These are phyloP conservation scores for Drosophila testacea DNA, from an alignment of 2,888 invertebrate genomes.

Conservation along the genomic window DNA sequence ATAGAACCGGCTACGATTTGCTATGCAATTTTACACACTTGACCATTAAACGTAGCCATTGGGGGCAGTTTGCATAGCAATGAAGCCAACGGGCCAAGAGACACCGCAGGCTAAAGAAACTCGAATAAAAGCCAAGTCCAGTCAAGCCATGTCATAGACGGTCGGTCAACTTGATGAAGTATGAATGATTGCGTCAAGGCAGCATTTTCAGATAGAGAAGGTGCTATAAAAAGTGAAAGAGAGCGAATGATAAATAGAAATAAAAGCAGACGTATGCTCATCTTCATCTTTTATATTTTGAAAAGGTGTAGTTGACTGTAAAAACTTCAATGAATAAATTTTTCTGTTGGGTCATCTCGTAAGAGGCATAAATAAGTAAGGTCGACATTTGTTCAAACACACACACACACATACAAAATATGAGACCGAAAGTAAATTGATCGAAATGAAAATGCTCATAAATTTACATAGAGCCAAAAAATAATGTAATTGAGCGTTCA, in stretches of 20 bases:
- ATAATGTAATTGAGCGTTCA: conserved; percentile 69
- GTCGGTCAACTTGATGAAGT: conserved; percentile 79
- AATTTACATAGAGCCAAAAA: conserved; percentile 66
- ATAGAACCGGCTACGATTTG: conserved; percentile 68
- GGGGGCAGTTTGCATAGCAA: conserved; percentile 82
- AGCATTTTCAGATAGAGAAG: conserved; percentile 24
- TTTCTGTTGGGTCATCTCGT: conserved; percentile 62
- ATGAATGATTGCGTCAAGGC: conserved; percentile 75
- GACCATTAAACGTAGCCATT: conserved; percentile 82
- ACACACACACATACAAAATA: conserved; percentile 24
- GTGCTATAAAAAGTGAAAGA: conserved; percentile 9
- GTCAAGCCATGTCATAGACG: conserved; percentile 52
- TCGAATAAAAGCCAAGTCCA: conserved; percentile 43
- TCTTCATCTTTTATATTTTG: conserved; percentile 59
- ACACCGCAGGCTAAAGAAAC: conserved; percentile 40
- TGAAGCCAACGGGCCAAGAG: conserved; percentile 59
- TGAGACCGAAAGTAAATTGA: conserved; percentile 67
- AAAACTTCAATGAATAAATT: conserved; percentile 82
- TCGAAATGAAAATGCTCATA: conserved; percentile 75
- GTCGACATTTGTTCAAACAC: conserved; percentile 42
- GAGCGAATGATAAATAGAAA: background rate
- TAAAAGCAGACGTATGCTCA: conserved; percentile 41
- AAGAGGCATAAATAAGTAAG: conserved; percentile 73
- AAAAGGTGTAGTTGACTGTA: conserved; percentile 83
- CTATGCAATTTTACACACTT: conserved; percentile 82